Percentiles rank a stretch among this genome's conserved stretches.
Conservation (phyloP, 2,113 vertebrate genomes). For the Symphodus melops region DNA sequence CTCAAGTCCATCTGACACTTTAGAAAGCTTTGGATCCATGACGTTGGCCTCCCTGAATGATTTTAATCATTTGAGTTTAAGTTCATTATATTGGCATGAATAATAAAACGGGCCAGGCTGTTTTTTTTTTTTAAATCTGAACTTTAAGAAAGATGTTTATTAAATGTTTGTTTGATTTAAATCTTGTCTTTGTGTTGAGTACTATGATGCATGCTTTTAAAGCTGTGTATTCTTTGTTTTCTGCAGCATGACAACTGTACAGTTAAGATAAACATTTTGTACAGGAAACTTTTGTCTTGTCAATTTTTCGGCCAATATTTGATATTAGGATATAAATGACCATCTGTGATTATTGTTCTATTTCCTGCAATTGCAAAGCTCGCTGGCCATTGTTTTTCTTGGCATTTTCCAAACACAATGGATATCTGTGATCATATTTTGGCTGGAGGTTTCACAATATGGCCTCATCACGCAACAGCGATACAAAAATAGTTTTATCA, state of each 20-base stretch:
- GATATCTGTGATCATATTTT: constrained; percentile 22
- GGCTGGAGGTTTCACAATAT: constrained; percentile 27
- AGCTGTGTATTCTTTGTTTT: neutral
- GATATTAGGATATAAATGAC: constrained; percentile 19
- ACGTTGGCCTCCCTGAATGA: neutral
- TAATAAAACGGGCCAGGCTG: constrained; percentile 28
- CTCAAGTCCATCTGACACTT: neutral
- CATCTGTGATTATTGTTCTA: constrained; percentile 29
- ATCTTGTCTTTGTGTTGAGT: neutral
- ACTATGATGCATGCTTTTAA: neutral
- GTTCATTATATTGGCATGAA: constrained; percentile 18
- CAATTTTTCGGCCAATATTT: neutral
- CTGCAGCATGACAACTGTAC: neutral
- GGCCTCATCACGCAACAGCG: constrained; percentile 17
- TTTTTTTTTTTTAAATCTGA: neutral
- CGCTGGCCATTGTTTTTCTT: constrained; percentile 2
- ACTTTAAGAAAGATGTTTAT: neutral
- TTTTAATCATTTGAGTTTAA: no score
- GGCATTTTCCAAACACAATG: constrained; percentile 21
- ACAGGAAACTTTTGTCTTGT: neutral
- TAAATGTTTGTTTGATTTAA: neutral
- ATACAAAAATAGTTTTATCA: neutral
- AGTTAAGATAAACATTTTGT: constrained; percentile 3
- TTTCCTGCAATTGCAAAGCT: constrained; percentile 10
- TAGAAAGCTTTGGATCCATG: accelerated